A percentile compares a stretch with the other conserved stretches of the same genome.
Evolutionary conservation across 2,797 vertebrate genomes (phyloP).

Genomic region (Crenichthys baileyi): DNA sequence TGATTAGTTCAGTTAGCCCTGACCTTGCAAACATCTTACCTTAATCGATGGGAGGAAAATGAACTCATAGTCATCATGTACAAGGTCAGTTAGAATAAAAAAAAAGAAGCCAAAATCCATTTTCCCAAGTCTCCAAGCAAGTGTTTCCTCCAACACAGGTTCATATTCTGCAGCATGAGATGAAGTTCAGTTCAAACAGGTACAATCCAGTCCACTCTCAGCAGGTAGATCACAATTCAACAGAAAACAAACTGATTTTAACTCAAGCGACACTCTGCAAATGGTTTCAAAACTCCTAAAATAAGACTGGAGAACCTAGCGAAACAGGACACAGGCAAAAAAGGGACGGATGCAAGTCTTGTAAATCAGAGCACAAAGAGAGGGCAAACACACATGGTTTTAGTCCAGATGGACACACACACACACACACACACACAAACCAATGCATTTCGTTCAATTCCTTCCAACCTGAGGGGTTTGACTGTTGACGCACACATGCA

Average conservation of each 20-base stretch:
- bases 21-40: conserved; percentile 58
- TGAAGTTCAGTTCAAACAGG: neutral
- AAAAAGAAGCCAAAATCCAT: conserved; percentile 14
- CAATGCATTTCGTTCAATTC: conserved; percentile 41
- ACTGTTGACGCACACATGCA: conserved; percentile 31
- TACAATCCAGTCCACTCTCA: neutral
- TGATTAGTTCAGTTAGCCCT: conserved; percentile 5
- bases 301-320: conserved; percentile 55
- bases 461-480: conserved; percentile 54
- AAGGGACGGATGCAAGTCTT: conserved; percentile 55
- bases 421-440: neutral
- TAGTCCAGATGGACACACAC: conserved; percentile 34
- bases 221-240: conserved; percentile 6
- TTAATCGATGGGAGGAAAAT: conserved; percentile 51
- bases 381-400: conserved; percentile 72
- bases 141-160: conserved; percentile 20
- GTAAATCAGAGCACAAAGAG: conserved; percentile 25
- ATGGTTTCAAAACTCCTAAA: conserved; percentile 54
- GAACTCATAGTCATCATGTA: conserved; percentile 57
- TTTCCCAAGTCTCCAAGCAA: neutral
- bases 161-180: conserved; percentile 14
- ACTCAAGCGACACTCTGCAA: conserved; percentile 45
- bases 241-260: conserved; percentile 17
- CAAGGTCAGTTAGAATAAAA: conserved; percentile 10
- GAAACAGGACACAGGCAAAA: conserved; percentile 50